Base-by-base conservation (phyloP, 2,888 invertebrate genomes). In the Entomobrya proxima region DNA sequence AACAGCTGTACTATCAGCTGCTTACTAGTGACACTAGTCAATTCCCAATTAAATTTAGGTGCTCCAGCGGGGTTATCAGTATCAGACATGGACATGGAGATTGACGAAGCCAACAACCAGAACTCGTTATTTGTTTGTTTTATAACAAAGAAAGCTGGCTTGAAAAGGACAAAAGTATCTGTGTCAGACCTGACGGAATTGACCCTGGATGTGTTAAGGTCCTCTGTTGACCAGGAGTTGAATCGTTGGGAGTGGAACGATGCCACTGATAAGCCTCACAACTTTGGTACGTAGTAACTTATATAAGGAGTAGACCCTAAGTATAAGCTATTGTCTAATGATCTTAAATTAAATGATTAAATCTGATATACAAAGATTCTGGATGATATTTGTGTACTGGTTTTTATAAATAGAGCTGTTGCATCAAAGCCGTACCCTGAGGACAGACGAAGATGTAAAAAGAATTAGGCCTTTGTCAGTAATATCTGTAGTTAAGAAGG, bases 341-440 rank as follows among this genome's bases (percentile, higher is more conserved):
- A 18, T 55, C 3, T 55, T 7, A 58, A 13, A 7, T 30, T 7
- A 18, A 35, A 21, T 35, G n/a, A 30, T 50, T 30, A 1, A 50
- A 50, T 18, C 47, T 47, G 47, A n/a, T n/a, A n/a, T n/a, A n/a
- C n/a, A n/a, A n/a, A n/a, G n/a, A n/a, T n/a, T n/a, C n/a, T n/a
- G n/a, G n/a, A n/a, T n/a, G n/a, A n/a, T n/a, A n/a, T n/a, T n/a
- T n/a, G 2, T 7, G 2, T 11, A 35, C 58, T 44, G 27, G 75
- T 58, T 88, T 44, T 40, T 74, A 85, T 86, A 92, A 92, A 21
- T 91, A 96, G 95, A 95, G 91, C 91, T 95, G 15, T 93, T 95
- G 69, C 95, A 95, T 91, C 95, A 95, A 92, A 96, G 96, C 2
- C 93, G 94, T 90, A 93, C 95, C 86, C 92, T 96, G 78, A 94